Conservation (phyloP, 1,140 invertebrate genomes). For the Antheraea mylitta region DNA sequence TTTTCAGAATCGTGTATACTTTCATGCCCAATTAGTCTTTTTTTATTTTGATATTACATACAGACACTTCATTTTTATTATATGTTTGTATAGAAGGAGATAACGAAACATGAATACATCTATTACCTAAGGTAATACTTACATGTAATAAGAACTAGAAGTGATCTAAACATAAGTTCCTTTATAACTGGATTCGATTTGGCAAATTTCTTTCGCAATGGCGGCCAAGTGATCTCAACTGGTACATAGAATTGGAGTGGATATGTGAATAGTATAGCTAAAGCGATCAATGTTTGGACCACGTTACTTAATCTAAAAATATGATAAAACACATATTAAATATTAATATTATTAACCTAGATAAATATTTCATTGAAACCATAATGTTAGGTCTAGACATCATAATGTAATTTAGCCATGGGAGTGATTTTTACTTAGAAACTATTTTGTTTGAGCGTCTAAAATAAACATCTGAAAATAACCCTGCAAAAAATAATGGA, state of each 20-base stretch:
- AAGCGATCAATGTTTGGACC: slow-evolving; percentile 83
- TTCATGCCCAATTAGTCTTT: no score
- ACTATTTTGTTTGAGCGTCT: no score
- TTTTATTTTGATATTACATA: not conserved
- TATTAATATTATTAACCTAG: not conserved
- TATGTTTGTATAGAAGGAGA: no score
- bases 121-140: slow-evolving; percentile 27
- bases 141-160: slow-evolving; percentile 61
- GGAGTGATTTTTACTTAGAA: no score
- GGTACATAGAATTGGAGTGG: slow-evolving; percentile 96
- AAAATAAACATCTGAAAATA: no score
- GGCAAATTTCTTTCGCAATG: slow-evolving; percentile 76
- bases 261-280: slow-evolving; percentile 93
- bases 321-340: not conserved
- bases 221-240: slow-evolving; percentile 84
- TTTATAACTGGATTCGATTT: slow-evolving; percentile 34
- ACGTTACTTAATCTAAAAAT: slow-evolving; percentile 48
- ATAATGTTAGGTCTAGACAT: no score
- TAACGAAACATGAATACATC: not conserved
- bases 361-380: no score
- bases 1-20: no score
- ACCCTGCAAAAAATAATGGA: no score
- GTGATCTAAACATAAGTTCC: slow-evolving; percentile 48
- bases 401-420: no score
- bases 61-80: not conserved